Evolutionary conservation across 2,888 invertebrate genomes (phyloP).

Genomic region (Catocala fraxini): DNA sequence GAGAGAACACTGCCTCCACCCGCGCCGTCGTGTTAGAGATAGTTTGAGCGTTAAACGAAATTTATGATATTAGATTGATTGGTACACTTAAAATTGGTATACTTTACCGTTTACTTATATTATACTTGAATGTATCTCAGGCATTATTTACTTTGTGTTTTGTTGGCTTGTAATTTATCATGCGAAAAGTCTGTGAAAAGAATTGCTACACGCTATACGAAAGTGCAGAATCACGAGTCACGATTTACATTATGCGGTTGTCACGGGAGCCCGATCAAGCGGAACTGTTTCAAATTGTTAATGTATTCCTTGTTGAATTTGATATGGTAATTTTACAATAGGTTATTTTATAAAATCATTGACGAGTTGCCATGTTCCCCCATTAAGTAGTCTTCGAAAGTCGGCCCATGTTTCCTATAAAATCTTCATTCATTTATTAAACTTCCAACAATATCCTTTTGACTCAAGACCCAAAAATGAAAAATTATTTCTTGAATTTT

Average conservation of each 20-base stretch:
- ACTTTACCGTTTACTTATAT: conserved; percentile 36
- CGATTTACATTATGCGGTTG: conserved; percentile 62
- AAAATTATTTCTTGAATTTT: conserved; percentile 83
- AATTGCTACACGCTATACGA: conserved; percentile 39
- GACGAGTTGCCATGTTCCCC: conserved; percentile 29
- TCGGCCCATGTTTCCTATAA: conserved; percentile 62
- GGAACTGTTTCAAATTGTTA: conserved; percentile 42
- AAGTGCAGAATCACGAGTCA: conserved; percentile 61
- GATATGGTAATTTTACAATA: conserved; percentile 35
- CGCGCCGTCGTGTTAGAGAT: conserved; percentile 61
- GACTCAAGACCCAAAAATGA: conserved; percentile 73
- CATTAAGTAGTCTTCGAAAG: conserved; percentile 47
- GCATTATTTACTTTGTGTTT: conserved; percentile 26
- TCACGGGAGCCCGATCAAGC: conserved; percentile 58
- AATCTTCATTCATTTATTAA: conserved; percentile 76
- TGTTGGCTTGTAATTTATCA: conserved; percentile 40
- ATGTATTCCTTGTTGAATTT: conserved; percentile 38
- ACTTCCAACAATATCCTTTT: conserved; percentile 74
- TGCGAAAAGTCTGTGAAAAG: conserved; percentile 55
- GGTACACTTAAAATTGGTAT: conserved; percentile 56
- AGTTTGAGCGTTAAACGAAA: conserved; percentile 78
- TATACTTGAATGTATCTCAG: conserved; percentile 28
- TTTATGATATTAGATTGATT: conserved; percentile 78
- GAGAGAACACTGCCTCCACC: conserved; percentile 74
- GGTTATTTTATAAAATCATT: conserved; percentile 26